Evolutionary conservation across 2,888 invertebrate genomes (phyloP).

Genomic region (Andrena chrysosceles): DNA sequence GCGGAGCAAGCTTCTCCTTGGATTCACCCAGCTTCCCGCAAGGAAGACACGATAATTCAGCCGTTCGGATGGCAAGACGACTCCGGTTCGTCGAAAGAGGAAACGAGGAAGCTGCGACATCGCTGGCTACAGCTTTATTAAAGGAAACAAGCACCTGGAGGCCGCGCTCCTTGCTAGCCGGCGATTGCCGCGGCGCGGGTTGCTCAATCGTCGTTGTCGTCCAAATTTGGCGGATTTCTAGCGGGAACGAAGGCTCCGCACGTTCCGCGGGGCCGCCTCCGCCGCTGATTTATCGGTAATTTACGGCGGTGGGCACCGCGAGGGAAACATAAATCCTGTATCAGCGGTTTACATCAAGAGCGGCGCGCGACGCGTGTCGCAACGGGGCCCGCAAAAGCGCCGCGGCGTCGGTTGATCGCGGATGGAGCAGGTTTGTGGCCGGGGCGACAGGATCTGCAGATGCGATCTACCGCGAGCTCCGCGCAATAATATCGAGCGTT

Average conservation of each 20-base stretch:
- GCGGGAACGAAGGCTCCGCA: constrained; percentile 39
- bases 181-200: constrained; percentile 20
- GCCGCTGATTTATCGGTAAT: constrained; percentile 68
- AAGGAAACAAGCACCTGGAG: constrained; percentile 25
- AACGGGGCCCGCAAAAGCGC: constrained; percentile 45
- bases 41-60: background rate
- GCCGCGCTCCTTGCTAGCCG: background rate
- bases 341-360: constrained; percentile 68
- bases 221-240: constrained; percentile 70
- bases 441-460: constrained; percentile 48
- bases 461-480: constrained; percentile 63
- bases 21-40: background rate
- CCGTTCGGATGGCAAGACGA: constrained; percentile 20
- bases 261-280: constrained; percentile 51
- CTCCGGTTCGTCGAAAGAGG: constrained; percentile 11
- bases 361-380: constrained; percentile 72
- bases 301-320: constrained; percentile 54
- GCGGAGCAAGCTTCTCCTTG: background rate
- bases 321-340: constrained; percentile 71
- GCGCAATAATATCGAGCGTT: constrained; percentile 63
- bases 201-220: constrained; percentile 45
- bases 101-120: constrained; percentile 7
- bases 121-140: constrained; percentile 42
- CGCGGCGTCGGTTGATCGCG: constrained; percentile 43
- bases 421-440: constrained; percentile 67